Evolutionary conservation across 2,797 vertebrate species (phyloP).

Genomic region (Xenentodon cancila): DNA sequence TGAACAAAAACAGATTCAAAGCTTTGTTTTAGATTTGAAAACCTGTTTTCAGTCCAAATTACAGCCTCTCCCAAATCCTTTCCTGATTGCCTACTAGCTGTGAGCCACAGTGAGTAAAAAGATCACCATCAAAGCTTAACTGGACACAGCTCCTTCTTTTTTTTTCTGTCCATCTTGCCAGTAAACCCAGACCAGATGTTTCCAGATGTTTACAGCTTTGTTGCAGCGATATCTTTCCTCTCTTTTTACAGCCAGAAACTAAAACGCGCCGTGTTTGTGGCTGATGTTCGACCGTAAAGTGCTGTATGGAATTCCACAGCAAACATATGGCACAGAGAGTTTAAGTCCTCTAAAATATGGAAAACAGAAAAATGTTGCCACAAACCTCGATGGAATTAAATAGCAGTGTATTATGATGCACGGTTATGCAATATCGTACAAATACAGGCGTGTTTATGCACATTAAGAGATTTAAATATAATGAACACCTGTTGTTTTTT

Average conservation of each 20-base stretch:
- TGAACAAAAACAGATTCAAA: constrained; percentile 65
- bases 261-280: constrained; percentile 60
- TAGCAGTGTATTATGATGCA: too few relatives aligned
- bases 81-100: constrained; percentile 55
- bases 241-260: constrained; percentile 14
- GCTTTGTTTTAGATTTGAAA: constrained; percentile 42
- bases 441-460: too few relatives aligned
- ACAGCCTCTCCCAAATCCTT: constrained; percentile 24
- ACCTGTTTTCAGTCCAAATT: constrained; percentile 41
- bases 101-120: constrained; percentile 55
- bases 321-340: constrained; percentile 30
- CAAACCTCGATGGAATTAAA: not conserved
- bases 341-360: constrained; percentile 9
- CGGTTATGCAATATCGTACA: too few relatives aligned
- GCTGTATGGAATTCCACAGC: constrained; percentile 33
- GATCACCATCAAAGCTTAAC: constrained; percentile 60
- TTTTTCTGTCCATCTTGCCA: constrained; percentile 75
- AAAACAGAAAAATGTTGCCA: constrained; percentile 1
- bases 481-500: too few relatives aligned
- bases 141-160: constrained; percentile 32
- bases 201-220: constrained; percentile 70
- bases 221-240: constrained; percentile 8
- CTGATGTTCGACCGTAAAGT: constrained; percentile 27
- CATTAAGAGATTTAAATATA: too few relatives aligned
- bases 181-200: constrained; percentile 76